These are phyloP conservation scores for Calephelis nemesis DNA, from an alignment of 1,140 invertebrate genomes.

Conservation along the genomic window DNA sequence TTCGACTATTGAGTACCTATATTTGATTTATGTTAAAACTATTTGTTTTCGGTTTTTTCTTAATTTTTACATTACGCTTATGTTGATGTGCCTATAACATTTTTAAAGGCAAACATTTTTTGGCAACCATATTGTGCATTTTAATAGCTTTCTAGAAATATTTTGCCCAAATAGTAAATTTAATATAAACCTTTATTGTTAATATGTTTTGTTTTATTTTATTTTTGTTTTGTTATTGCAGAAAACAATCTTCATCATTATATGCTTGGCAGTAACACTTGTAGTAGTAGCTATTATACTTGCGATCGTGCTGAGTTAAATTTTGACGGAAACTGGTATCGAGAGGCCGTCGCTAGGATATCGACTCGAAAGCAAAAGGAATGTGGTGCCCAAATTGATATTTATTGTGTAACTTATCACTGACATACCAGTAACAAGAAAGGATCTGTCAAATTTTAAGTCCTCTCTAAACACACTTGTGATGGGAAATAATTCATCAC, in stretches of 20 bases:
- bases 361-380: constrained; percentile 24
- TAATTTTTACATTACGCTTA: no score
- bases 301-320: constrained; percentile 59
- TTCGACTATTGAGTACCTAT: no score
- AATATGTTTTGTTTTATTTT: constrained; percentile 51
- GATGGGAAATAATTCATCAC: no score
- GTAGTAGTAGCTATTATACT: constrained; percentile 88
- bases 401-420: constrained; percentile 15
- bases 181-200: not conserved
- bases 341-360: constrained; percentile 48
- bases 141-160: not conserved
- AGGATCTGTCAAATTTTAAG: not conserved
- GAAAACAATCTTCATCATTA: constrained; percentile 92
- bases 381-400: constrained; percentile 15
- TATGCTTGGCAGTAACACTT: constrained; percentile 87
- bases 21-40: no score
- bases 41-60: no score
- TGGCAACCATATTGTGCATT: not conserved
- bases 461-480: not conserved
- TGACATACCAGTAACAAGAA: not conserved
- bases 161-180: not conserved
- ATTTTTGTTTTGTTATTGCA: constrained; percentile 85
- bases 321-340: constrained; percentile 32
- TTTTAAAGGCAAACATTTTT: no score
- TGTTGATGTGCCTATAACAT: no score